Base-by-base conservation (phyloP, 2,888 invertebrate species). In the Miltochrista miniata region DNA sequence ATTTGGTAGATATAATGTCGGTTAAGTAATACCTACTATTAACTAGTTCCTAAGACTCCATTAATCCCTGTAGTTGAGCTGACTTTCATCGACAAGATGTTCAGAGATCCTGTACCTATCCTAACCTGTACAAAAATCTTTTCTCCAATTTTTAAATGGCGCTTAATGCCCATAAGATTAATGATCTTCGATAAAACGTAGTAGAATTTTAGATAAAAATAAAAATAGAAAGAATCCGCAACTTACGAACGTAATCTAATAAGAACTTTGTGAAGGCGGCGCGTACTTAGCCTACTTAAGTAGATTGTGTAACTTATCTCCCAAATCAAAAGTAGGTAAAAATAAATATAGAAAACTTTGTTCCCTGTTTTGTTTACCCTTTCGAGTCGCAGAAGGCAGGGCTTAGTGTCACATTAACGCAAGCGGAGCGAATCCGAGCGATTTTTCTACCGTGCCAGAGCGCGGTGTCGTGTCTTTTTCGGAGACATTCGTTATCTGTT, bases 401-500 rank as follows among this genome's bases (percentile, higher is more conserved):
- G 68, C 72, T 81, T 76, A 76, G 71, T 71, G 79, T 80, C 79
- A 79, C 81, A 83, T 85, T 83, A 82, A 76, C 61, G 52, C 51
- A 54, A 36, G 48, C 18, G 50, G 47, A 51, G 47, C 46, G 45
- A 49, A 24, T 71, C 67, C 70, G 65, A 61, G 68, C 67, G 51
- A 64, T 64, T 59, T 70, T 64, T 65, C 54, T 57, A 61, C 63
- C 60, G 58, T 59, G 45, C 56, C 51, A 52, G 18, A 24, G 18
- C 18, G 51, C 47, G 56, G 56, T 48, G 59, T 66, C 68, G 59
- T 61, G 64, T 61, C 65, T 67, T 71, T 63, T 70, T 64, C 63
- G 45, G 72, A 75, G 81, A 83, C 85, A 83, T 87, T 79, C 73
- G 79, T 87, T 87, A 87, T 87, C 87, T 83, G 81, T 72, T 76